Conservation (phyloP, 2,113 vertebrate genomes). For the Mirza zaza region DNA sequence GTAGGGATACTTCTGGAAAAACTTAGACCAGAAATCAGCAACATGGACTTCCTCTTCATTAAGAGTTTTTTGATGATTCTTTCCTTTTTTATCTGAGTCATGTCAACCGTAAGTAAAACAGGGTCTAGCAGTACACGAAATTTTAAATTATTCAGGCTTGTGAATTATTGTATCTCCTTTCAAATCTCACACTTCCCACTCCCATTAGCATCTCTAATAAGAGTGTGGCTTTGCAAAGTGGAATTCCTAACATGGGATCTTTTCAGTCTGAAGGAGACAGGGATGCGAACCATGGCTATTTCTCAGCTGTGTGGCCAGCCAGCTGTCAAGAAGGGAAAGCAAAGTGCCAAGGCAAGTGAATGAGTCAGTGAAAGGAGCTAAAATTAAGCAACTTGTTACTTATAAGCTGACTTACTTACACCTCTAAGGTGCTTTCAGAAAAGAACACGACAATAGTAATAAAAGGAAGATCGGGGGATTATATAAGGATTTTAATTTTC, state of each 20-base stretch:
- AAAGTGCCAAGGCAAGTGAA: background rate
- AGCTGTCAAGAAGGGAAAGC: background rate
- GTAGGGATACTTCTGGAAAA: background rate
- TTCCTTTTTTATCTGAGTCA: slow-evolving; percentile 7
- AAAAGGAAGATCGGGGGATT: background rate
- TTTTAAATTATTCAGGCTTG: slow-evolving; percentile 60
- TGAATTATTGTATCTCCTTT: slow-evolving; percentile 26
- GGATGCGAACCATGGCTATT: background rate
- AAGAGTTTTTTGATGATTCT: slow-evolving; percentile 16
- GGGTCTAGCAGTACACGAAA: background rate
- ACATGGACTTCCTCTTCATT: background rate
- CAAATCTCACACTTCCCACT: slow-evolving; percentile 2
- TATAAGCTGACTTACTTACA: background rate
- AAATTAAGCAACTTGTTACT: background rate
- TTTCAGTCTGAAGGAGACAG: background rate
- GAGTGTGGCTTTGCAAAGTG: background rate
- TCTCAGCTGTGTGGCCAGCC: background rate
- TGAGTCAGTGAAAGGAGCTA: background rate
- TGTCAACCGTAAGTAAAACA: slow-evolving; percentile 41
- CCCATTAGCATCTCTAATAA: background rate
- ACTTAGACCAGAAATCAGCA: background rate
- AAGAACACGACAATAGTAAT: background rate
- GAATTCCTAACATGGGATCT: background rate
- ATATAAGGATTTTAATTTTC: slow-evolving; percentile 9
- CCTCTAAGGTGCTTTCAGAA: background rate